phyloP scores from a whole-genome alignment of 2,888 invertebrate genomes.

The Megalurothrips usitatus region DNA sequence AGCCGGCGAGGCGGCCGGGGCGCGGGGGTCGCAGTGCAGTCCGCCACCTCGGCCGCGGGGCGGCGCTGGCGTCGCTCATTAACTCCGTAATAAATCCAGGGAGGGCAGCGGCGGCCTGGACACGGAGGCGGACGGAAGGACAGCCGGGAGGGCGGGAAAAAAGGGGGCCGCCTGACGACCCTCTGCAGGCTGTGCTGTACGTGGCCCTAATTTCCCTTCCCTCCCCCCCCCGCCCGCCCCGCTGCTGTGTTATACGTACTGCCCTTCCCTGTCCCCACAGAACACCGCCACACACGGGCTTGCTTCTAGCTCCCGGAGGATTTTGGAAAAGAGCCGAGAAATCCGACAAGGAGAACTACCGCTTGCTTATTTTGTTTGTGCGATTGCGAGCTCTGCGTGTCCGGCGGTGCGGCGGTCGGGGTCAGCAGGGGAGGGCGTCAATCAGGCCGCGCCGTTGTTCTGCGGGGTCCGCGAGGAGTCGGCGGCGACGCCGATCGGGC shows the following conservation, averaged over 20 bases:
- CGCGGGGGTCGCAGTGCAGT: neutral
- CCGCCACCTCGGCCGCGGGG: neutral
- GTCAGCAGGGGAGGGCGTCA: neutral
- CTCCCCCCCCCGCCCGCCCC: neutral
- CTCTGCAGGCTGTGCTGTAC: too few species aligned
- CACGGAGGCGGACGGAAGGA: neutral
- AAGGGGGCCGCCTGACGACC: neutral
- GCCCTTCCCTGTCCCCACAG: neutral
- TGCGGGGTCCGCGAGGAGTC: too few species aligned
- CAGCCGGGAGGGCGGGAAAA: neutral
- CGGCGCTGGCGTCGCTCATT: neutral
- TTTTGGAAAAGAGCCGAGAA: too few species aligned
- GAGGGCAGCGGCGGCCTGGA: neutral
- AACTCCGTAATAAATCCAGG: conserved; percentile 22
- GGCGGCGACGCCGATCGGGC: too few species aligned
- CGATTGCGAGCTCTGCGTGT: too few species aligned
- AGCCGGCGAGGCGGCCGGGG: neutral
- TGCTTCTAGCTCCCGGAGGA: too few species aligned
- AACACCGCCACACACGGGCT: too few species aligned
- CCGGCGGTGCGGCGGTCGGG: neutral
- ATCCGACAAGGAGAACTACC: too few species aligned
- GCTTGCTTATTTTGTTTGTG: too few species aligned
- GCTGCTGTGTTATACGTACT: too few species aligned
- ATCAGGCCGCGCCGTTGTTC: neutral
- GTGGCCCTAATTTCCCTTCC: neutral